Conservation (phyloP, 2,113 vertebrate genomes). For the Neotoma lepida region DNA sequence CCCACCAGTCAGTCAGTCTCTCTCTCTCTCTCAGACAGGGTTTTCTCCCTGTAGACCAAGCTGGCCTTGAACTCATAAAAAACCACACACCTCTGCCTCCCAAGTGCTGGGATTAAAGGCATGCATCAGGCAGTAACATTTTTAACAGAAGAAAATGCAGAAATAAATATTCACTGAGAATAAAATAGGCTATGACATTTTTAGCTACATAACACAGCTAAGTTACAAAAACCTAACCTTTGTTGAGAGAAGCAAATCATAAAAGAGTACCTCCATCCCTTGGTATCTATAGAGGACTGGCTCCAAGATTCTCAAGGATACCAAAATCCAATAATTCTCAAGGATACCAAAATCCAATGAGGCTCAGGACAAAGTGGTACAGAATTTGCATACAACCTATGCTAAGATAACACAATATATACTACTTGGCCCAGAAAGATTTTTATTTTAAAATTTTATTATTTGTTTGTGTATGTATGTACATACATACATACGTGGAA, state of each 20-base stretch:
- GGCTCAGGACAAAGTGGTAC: neutral
- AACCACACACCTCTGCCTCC: neutral
- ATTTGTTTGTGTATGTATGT: neutral
- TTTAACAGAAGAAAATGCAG: conserved; percentile 12
- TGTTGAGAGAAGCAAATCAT: conserved; percentile 23
- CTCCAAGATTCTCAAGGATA: neutral
- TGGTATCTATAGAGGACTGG: neutral
- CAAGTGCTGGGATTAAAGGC: neutral
- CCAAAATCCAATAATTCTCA: neutral
- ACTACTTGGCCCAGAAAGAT: neutral
- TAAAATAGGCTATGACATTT: neutral
- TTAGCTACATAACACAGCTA: neutral
- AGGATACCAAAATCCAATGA: neutral
- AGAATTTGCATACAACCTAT: neutral
- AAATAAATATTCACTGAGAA: neutral
- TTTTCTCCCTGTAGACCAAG: neutral
- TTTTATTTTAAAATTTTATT: neutral
- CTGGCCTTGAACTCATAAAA: neutral
- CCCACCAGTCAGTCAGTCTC: neutral
- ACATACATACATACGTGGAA: neutral
- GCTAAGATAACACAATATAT: neutral
- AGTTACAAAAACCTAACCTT: conserved; percentile 11
- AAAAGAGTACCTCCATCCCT: neutral
- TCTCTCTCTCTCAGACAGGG: neutral
- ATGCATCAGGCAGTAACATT: neutral